phyloP scores from a whole-genome alignment of 1,140 invertebrate genomes.

The Phortica variegata region DNA sequence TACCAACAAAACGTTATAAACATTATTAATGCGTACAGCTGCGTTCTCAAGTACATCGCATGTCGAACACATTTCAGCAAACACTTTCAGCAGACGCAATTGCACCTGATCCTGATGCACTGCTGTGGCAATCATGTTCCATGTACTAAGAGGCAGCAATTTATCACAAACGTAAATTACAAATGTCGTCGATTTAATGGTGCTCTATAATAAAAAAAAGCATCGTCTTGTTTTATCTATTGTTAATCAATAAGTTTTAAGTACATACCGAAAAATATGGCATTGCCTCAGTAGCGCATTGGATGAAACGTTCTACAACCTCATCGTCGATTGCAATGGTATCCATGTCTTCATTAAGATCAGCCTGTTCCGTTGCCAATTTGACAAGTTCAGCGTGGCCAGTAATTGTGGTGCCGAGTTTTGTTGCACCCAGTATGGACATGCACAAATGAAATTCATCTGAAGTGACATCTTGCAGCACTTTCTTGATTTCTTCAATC shows the following conservation, averaged over 20 bases:
- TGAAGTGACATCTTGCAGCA: constrained; percentile 83
- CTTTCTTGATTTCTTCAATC: constrained; percentile 84
- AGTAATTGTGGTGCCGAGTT: constrained; percentile 74
- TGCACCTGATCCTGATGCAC: constrained; percentile 71
- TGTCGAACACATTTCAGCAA: constrained; percentile 80
- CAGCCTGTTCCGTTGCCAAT: constrained; percentile 80
- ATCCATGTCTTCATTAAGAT: constrained; percentile 74
- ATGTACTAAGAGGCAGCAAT: constrained; percentile 69
- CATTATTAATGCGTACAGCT: constrained; percentile 70
- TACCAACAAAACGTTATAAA: constrained; percentile 80
- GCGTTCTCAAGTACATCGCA: constrained; percentile 74
- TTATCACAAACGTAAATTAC: constrained; percentile 84
- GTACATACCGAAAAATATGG: constrained; percentile 84
- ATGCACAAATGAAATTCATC: constrained; percentile 91
- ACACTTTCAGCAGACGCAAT: constrained; percentile 80
- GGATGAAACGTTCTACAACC: constrained; percentile 76
- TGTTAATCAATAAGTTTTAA: constrained; percentile 7
- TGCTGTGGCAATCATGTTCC: constrained; percentile 61
- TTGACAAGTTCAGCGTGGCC: constrained; percentile 87
- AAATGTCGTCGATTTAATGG: constrained; percentile 84
- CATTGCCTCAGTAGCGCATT: constrained; percentile 80
- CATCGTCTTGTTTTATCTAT: constrained; percentile 17
- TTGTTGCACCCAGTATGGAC: constrained; percentile 78
- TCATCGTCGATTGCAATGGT: constrained; percentile 75
- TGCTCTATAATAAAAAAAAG: constrained; percentile 66